Evolutionary conservation across 2,113 vertebrate species (phyloP).

Genomic region (Orycteropus afer): DNA sequence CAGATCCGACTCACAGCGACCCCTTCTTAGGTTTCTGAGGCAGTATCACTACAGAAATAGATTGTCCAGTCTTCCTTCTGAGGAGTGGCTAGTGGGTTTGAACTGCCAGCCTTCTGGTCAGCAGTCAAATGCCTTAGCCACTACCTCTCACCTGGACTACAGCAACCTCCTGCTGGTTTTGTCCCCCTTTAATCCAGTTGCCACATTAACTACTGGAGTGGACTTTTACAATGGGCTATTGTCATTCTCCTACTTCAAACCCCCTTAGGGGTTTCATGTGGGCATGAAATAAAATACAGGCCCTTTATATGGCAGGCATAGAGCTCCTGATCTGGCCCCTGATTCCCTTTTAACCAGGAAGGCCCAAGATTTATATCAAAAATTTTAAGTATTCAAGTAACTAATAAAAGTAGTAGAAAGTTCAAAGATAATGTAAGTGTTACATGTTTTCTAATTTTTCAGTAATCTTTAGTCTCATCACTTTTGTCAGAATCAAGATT

Average conservation of each 20-base stretch:
- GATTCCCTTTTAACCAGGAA: background rate
- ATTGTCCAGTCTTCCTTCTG: too few species aligned
- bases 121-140: too few species aligned
- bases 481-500: background rate
- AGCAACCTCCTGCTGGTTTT: background rate
- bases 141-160: background rate
- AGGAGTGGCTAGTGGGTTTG: too few species aligned
- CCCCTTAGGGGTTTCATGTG: background rate
- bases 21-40: background rate
- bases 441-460: background rate
- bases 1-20: too few species aligned
- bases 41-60: too few species aligned
- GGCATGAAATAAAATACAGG: background rate
- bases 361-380: background rate
- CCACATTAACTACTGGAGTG: background rate
- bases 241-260: background rate
- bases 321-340: background rate
- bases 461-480: background rate
- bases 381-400: background rate
- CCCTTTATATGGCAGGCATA: accelerated
- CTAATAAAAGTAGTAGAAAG: background rate
- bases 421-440: background rate
- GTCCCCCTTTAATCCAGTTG: background rate
- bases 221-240: background rate
- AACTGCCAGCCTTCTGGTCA: too few species aligned